Percentiles rank a stretch among this genome's conserved stretches.
Conservation (phyloP, 2,797 vertebrate species). For the Poliocrania exsul region DNA sequence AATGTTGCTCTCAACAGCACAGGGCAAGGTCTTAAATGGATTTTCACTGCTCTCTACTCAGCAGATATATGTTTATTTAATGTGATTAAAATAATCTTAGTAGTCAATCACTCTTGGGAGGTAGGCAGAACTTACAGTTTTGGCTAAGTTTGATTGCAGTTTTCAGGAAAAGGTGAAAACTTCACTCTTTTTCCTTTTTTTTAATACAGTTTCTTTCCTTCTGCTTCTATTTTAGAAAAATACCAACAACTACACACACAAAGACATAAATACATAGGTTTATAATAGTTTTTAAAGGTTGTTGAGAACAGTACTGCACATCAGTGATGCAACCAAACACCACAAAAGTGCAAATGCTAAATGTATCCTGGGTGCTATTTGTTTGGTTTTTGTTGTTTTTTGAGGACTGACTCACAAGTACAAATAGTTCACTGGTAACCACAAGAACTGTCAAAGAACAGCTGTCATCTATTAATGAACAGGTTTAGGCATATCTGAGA, state of each 20-base stretch:
- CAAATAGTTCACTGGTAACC: background rate
- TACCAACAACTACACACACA: background rate
- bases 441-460: conserved; percentile 2
- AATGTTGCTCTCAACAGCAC: background rate
- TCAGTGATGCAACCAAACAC: background rate
- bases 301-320: background rate
- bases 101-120: background rate
- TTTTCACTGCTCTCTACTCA: background rate
- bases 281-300: background rate
- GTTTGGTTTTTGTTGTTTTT: background rate
- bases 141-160: background rate
- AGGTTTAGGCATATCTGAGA: conserved; percentile 35
- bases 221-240: conserved; percentile 11
- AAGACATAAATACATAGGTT: background rate
- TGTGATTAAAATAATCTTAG: background rate
- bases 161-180: background rate
- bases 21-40: background rate
- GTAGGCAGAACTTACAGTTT: background rate
- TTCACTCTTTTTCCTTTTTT: background rate
- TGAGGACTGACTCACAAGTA: background rate
- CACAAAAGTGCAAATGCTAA: background rate
- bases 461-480: conserved; percentile 9
- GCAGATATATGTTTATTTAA: background rate
- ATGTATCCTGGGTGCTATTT: background rate
- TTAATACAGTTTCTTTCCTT: background rate